A percentile compares a stretch with the other conserved stretches of the same genome.
phyloP scores from a whole-genome alignment of 2,797 vertebrate species.

The Neopelma chrysocephalum region DNA sequence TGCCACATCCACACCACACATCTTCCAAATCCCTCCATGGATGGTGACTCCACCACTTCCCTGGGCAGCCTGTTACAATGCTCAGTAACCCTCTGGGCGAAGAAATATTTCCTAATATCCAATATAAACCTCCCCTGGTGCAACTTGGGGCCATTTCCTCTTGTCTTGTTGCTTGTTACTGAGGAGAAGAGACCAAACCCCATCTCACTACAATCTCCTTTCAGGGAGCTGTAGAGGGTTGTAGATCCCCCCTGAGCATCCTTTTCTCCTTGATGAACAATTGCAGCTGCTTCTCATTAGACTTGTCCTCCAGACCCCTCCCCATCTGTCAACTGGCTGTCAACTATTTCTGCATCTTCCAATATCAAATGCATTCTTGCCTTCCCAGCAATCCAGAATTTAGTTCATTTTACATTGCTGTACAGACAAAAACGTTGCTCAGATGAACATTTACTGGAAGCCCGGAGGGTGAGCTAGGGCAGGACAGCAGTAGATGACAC shows the following conservation, averaged over 20 bases:
- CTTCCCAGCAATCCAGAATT: background rate
- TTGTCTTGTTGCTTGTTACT: background rate
- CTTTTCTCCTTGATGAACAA: background rate
- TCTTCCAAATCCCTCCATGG: too few species aligned
- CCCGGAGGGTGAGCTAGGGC: background rate
- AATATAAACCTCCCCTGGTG: background rate
- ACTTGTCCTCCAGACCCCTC: background rate
- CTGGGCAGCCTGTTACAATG: background rate
- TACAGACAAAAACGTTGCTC: background rate
- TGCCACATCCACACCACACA: background rate
- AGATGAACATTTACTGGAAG: background rate
- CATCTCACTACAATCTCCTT: background rate
- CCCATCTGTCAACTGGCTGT: background rate
- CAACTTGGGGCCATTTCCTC: background rate
- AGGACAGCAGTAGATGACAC: background rate
- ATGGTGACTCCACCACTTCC: background rate
- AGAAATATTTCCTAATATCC: background rate
- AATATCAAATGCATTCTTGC: background rate
- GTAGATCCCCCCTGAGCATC: background rate
- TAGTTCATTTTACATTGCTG: background rate
- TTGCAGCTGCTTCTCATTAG: background rate
- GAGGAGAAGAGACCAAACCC: accelerated
- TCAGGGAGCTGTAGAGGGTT: background rate
- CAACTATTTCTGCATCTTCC: background rate
- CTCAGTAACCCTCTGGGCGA: background rate